Base-by-base conservation (phyloP, 2,113 vertebrate genomes). In the Anoplopoma fimbria region DNA sequence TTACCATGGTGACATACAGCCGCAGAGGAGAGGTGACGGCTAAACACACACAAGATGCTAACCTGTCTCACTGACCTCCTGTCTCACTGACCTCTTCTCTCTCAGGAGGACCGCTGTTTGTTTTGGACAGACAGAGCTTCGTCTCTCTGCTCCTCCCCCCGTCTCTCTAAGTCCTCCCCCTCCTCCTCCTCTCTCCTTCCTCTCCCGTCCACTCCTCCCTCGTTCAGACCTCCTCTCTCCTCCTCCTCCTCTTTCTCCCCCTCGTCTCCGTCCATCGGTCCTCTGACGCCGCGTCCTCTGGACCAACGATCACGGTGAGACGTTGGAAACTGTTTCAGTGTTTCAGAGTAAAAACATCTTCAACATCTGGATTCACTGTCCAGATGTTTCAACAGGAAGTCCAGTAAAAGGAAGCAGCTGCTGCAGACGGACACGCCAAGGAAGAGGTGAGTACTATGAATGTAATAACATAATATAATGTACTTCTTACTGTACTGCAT, bases 1-100 rank as follows among this genome's bases (percentile, higher is more conserved):
- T 96, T 55, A 88, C 87, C 69, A 79, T 85, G 84, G 94, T 95
- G 14, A 88, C 88, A 2, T 83, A 93, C 88, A 86, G 92, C 69
- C 58, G 60, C 60, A 77, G 62, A 68, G 91, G 92, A 86, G 74
- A 92, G 90, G 93, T 95, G 68, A 69, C 0, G 25, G 7, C 1
- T 8, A 21, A 2, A 55, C 34, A 31, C 53, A 36, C 19, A 14
- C 17, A 42, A 2, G 2, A 13, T n/a, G n/a, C 25, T 55, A n/a
- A n/a, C 40, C 40, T 12, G 40, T 42, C 45, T 19, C 17, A 47
- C 45, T 5, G 4, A 25, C 53, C 25, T 55, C 51, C 51, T 55
- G 23, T 9, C 51, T 55, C 19, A 51, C n/a, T n/a, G n/a, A n/a
- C n/a, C n/a, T n/a, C n/a, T n/a, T 47, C 55, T 70, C 68, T 72